These are phyloP conservation scores for Synergus itoensis DNA, from an alignment of 2,888 invertebrate species.

Conservation along the genomic window DNA sequence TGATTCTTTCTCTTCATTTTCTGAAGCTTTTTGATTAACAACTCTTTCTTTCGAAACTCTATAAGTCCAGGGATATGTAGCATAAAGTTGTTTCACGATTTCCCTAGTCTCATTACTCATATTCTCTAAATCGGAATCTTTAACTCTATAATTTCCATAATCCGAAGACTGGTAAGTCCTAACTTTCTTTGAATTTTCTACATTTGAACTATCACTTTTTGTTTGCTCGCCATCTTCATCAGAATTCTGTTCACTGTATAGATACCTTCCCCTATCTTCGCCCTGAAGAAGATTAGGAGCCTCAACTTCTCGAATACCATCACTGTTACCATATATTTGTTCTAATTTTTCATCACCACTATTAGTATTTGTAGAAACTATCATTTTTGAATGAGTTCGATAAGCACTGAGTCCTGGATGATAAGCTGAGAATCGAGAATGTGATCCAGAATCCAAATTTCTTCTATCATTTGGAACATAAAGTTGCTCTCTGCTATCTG, in stretches of 20 bases:
- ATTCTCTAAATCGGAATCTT: not conserved
- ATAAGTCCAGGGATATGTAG: slow-evolving; percentile 13
- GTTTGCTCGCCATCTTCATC: not conserved
- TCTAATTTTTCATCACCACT: not conserved
- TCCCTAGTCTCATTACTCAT: not conserved
- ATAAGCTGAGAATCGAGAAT: not conserved
- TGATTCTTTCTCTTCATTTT: not conserved
- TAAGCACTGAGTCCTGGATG: slow-evolving; percentile 23
- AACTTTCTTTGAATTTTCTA: slow-evolving; percentile 4
- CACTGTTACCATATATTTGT: not conserved
- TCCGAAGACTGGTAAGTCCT: not conserved
- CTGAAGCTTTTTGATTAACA: not conserved
- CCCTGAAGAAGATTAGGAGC: slow-evolving; percentile 19
- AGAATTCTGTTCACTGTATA: not conserved
- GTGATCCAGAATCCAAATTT: not conserved
- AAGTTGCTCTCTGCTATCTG: not conserved
- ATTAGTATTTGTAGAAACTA: not conserved
- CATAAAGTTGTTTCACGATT: not conserved
- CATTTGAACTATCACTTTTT: not conserved
- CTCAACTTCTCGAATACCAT: slow-evolving; percentile 12
- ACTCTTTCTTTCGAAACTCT: not conserved
- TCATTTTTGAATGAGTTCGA: not conserved
- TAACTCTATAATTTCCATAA: not conserved
- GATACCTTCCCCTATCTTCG: not conserved
- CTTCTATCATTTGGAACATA: not conserved